phyloP scores from a whole-genome alignment of 2,888 invertebrate genomes.

The Aphidius colemani region DNA sequence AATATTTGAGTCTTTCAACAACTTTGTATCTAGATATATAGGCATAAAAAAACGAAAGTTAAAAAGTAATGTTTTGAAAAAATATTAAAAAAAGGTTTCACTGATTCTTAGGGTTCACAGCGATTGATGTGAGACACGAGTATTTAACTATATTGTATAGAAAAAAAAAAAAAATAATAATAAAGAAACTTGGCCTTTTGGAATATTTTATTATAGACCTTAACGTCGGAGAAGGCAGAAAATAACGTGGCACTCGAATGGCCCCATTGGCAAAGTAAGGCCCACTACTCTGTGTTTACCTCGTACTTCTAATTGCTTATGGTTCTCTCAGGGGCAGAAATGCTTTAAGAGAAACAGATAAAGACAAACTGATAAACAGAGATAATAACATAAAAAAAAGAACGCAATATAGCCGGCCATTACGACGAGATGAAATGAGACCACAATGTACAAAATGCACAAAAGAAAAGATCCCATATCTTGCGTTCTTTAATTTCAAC shows the following conservation, averaged over 20 bases:
- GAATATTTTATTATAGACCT: slow-evolving; percentile 56
- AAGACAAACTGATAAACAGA: slow-evolving; percentile 40
- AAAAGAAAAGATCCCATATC: slow-evolving; percentile 24
- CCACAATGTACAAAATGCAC: slow-evolving; percentile 1
- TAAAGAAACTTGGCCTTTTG: slow-evolving; percentile 31
- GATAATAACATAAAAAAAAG: slow-evolving; percentile 23
- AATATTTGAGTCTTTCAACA: slow-evolving; percentile 30
- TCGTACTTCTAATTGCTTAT: slow-evolving; percentile 57
- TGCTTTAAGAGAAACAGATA: slow-evolving; percentile 42
- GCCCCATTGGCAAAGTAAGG: slow-evolving; percentile 34
- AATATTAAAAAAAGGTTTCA: slow-evolving; percentile 28
- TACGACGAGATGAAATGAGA: slow-evolving; percentile 1
- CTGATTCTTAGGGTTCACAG: slow-evolving; percentile 28
- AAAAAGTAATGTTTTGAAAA: slow-evolving; percentile 9
- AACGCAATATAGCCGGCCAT: slow-evolving; percentile 32
- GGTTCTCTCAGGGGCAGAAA: slow-evolving; percentile 29
- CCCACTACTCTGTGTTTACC: slow-evolving; percentile 55
- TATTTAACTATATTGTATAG: slow-evolving; percentile 6
- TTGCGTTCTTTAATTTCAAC: slow-evolving; percentile 3
- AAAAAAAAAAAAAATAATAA: too few species aligned
- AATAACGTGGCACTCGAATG: slow-evolving; percentile 46
- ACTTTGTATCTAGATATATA: slow-evolving; percentile 35
- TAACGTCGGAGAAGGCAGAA: slow-evolving; percentile 44
- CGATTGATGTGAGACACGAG: not conserved
- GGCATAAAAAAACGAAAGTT: slow-evolving; percentile 1